phyloP scores from a whole-genome alignment of 2,113 vertebrate species.

The Leucoraja erinaceus region DNA sequence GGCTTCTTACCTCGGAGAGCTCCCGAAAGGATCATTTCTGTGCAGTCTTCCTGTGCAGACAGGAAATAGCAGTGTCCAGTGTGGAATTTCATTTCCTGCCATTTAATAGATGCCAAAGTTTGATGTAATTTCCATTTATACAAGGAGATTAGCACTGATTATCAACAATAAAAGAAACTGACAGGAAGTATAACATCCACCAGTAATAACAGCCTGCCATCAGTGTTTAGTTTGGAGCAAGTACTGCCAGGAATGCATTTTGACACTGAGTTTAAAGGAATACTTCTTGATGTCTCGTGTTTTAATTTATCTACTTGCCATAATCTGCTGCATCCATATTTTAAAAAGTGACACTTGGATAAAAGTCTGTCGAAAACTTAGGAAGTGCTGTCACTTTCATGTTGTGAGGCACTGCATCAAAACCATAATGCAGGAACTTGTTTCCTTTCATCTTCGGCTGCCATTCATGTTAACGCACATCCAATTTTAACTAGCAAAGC shows the following conservation, averaged over 20 bases:
- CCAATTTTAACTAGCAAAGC: conserved; percentile 3
- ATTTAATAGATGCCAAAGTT: conserved; percentile 59
- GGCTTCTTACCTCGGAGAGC: conserved; percentile 56
- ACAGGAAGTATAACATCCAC: conserved; percentile 20
- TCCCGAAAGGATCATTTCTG: conserved; percentile 55
- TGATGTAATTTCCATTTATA: conserved; percentile 68
- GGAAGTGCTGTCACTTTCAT: conserved; percentile 35
- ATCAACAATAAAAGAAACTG: conserved; percentile 24
- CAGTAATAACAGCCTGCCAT: conserved; percentile 8
- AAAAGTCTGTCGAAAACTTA: background rate
- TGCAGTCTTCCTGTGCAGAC: conserved; percentile 57
- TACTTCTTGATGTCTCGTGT: conserved; percentile 10
- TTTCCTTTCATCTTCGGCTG: conserved; percentile 24
- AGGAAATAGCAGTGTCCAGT: conserved; percentile 60
- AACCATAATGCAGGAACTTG: background rate
- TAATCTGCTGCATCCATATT: conserved; percentile 7
- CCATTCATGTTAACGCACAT: conserved; percentile 7
- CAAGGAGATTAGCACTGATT: conserved; percentile 42
- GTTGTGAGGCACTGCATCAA: conserved; percentile 8
- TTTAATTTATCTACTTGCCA: conserved; percentile 21
- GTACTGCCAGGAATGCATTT: background rate
- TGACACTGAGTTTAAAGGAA: conserved; percentile 21
- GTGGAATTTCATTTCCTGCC: conserved; percentile 57
- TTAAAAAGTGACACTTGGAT: conserved; percentile 3
- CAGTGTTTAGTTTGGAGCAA: conserved; percentile 13